Evolutionary conservation across 2,888 invertebrate genomes (phyloP).

Genomic region (Microchrysa polita): DNA sequence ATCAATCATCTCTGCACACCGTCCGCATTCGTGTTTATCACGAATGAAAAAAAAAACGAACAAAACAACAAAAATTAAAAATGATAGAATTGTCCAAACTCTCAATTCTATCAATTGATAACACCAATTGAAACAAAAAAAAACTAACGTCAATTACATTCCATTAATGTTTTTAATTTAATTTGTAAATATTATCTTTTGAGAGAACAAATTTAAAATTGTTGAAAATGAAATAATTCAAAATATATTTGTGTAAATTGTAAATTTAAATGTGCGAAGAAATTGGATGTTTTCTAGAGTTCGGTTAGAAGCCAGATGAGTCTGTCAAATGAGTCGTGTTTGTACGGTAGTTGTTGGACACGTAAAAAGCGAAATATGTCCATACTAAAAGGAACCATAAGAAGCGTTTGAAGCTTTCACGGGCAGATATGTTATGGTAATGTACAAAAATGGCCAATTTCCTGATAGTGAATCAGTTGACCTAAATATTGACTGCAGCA

Average conservation of each 20-base stretch:
- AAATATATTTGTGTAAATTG: not conserved
- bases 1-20: too few species aligned
- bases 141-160: slow-evolving; percentile 49
- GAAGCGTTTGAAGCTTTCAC: too few species aligned
- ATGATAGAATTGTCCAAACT: slow-evolving; percentile 1
- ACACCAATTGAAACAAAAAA: slow-evolving; percentile 31
- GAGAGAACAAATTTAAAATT: slow-evolving; percentile 23
- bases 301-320: not conserved
- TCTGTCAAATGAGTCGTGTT: too few species aligned
- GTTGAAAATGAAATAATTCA: slow-evolving; percentile 1
- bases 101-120: slow-evolving; percentile 21
- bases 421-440: too few species aligned
- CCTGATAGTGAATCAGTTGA: too few species aligned
- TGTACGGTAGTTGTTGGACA: too few species aligned
- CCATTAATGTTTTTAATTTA: slow-evolving; percentile 43
- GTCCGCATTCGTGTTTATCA: too few species aligned
- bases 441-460: too few species aligned
- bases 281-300: not conserved
- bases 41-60: too few species aligned
- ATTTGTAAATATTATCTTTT: slow-evolving; percentile 17
- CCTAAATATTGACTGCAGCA: too few species aligned
- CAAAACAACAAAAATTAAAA: not conserved
- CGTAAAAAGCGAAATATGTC: too few species aligned
- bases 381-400: too few species aligned
- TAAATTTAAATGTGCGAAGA: not conserved